Evolutionary conservation across 2,113 vertebrate species (phyloP).

Genomic region (Clupea harengus): DNA sequence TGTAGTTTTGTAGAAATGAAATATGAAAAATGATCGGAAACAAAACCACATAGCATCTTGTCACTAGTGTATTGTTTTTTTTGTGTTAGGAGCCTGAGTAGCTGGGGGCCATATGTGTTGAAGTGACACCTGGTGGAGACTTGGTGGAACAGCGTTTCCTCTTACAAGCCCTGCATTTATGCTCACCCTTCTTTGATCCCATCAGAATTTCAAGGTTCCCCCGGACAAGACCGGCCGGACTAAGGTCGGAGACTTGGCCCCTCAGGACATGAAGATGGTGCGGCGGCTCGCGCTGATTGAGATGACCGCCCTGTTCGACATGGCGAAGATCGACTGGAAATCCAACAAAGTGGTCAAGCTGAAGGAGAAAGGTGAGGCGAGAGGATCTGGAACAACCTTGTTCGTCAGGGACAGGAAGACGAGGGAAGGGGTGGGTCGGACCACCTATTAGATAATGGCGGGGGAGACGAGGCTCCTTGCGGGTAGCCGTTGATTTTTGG

Average conservation of each 20-base stretch:
- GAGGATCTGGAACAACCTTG: neutral
- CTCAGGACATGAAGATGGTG: conserved; percentile 95
- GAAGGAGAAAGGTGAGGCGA: conserved; percentile 83
- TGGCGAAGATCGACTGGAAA: conserved; percentile 84
- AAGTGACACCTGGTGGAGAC: neutral
- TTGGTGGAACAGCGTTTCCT: neutral
- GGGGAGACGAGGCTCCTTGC: neutral
- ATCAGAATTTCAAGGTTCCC: conserved; percentile 84
- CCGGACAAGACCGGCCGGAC: conserved; percentile 94
- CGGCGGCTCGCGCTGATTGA: conserved; percentile 84
- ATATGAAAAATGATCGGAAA: neutral
- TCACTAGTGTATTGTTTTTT: neutral
- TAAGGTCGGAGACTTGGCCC: conserved; percentile 86
- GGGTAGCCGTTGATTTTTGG: neutral
- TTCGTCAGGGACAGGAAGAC: neutral
- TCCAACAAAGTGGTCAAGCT: conserved; percentile 86
- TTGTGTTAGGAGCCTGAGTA: neutral
- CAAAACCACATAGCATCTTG: neutral
- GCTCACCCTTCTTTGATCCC: neutral
- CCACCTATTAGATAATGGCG: neutral
- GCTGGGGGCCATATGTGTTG: neutral
- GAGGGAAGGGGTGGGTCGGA: neutral
- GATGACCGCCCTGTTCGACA: conserved; percentile 88
- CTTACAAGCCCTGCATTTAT: neutral
- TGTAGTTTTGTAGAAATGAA: neutral